Conservation (phyloP, 2,888 invertebrate genomes). For the Eugnorisma glareosa region DNA sequence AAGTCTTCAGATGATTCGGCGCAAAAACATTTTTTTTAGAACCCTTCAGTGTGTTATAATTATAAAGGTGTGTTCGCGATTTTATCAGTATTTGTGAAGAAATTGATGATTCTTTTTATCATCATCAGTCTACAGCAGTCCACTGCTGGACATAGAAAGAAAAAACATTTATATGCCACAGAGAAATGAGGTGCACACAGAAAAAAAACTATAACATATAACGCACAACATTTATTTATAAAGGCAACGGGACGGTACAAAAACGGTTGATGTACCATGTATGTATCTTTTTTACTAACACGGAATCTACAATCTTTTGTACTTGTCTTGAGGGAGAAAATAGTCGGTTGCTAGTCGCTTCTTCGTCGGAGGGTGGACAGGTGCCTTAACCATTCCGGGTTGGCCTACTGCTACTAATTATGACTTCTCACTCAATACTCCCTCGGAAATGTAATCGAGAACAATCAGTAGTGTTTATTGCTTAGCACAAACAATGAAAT, state of each 20-base stretch:
- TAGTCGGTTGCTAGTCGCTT: too few species aligned
- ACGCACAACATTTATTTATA: not conserved
- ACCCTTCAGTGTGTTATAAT: too few species aligned
- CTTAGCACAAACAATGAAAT: constrained; percentile 71
- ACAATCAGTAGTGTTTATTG: constrained; percentile 67
- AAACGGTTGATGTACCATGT: too few species aligned
- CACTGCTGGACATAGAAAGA: not conserved
- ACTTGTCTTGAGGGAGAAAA: too few species aligned
- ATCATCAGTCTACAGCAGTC: too few species aligned
- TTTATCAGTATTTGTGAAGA: too few species aligned
- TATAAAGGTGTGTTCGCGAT: too few species aligned
- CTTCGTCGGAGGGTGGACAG: not conserved
- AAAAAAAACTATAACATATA: too few species aligned
- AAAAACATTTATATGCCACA: not conserved
- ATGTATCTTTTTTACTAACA: too few species aligned
- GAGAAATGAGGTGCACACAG: not conserved
- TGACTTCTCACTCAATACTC: constrained; percentile 39
- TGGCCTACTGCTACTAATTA: not conserved
- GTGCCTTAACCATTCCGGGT: not conserved
- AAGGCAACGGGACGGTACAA: too few species aligned
- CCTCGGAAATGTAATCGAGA: constrained; percentile 59
- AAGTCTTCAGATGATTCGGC: not conserved
- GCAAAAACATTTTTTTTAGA: not conserved
- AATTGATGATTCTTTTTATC: too few species aligned
- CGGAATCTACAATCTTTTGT: too few species aligned